Evolutionary conservation across 92 coral and sea anemone species (phyloP).

Genomic region (Umimayanthus kanabou): DNA sequence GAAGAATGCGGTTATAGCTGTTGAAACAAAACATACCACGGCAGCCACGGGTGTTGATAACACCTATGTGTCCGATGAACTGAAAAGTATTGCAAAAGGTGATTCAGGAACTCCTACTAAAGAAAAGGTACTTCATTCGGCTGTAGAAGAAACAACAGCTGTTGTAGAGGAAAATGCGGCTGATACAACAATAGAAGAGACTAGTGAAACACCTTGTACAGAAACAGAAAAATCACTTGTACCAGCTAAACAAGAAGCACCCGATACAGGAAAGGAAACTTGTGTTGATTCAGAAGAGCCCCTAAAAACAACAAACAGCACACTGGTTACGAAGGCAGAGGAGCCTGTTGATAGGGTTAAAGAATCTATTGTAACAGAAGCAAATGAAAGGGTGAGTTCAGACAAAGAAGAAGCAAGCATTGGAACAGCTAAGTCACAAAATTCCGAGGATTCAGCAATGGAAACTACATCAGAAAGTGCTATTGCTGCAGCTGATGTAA

Average conservation of each 20-base stretch:
- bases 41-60: neutral
- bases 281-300: neutral
- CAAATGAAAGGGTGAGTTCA: neutral
- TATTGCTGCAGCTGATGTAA: neutral
- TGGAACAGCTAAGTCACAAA: neutral
- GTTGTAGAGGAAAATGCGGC: neutral
- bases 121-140: neutral
- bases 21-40: neutral
- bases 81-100: constrained; percentile 11
- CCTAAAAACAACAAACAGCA: neutral
- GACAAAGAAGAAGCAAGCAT: neutral
- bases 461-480: neutral
- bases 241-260: neutral
- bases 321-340: neutral
- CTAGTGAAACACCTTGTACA: neutral
- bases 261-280: neutral
- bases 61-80: neutral
- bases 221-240: neutral
- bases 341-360: neutral
- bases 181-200: neutral
- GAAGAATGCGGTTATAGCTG: neutral
- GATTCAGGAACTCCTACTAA: neutral
- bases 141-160: neutral
- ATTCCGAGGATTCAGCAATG: neutral
- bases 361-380: neutral